Conservation (phyloP, 2,113 vertebrate species). For the Ursus arctos region DNA sequence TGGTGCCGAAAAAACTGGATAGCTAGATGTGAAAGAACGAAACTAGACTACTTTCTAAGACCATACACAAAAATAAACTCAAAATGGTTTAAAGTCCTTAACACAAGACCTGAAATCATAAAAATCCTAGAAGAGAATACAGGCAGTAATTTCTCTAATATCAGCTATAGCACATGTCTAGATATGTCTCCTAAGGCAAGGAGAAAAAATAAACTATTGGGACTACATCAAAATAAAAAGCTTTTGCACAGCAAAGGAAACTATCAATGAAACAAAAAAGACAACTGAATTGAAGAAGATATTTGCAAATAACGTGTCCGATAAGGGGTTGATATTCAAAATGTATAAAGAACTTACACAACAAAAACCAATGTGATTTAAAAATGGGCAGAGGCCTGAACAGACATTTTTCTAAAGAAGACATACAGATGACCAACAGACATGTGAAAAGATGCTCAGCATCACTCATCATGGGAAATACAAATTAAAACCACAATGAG, state of each 20-base stretch:
- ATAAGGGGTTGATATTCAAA: background rate
- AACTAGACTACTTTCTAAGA: background rate
- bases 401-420: background rate
- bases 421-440: background rate
- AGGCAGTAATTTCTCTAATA: background rate
- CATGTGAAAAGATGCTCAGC: background rate
- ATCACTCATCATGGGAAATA: background rate
- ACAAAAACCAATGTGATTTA: background rate
- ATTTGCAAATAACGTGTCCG: background rate
- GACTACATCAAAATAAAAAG: background rate
- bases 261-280: background rate
- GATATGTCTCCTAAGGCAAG: background rate
- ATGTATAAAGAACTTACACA: background rate
- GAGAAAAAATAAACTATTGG: background rate
- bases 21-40: background rate
- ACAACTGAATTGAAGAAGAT: background rate
- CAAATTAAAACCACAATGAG: background rate
- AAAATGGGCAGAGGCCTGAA: background rate
- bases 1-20: background rate
- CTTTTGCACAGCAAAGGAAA: background rate
- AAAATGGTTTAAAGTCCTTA: background rate
- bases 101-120: background rate
- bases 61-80: background rate
- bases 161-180: background rate
- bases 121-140: background rate